These are phyloP conservation scores for Macrotrachela quadricornifera DNA, from an alignment of 1,140 invertebrate genomes.

Conservation along the genomic window DNA sequence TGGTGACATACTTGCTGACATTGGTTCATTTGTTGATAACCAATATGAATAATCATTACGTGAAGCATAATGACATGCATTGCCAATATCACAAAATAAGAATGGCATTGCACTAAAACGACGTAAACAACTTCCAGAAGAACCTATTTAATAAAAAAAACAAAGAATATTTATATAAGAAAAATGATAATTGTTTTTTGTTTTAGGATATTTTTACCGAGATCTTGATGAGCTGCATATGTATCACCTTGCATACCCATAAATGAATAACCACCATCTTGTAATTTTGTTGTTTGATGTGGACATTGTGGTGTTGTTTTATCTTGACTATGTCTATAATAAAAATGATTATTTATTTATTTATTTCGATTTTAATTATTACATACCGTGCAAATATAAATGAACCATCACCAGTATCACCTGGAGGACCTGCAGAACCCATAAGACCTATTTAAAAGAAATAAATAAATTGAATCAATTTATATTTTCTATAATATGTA, in stretches of 20 bases:
- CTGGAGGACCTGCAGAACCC: constrained; percentile 2
- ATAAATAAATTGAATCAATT: too few species aligned
- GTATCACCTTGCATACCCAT: neutral
- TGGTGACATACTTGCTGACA: constrained; percentile 41
- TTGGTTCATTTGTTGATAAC: constrained; percentile 69
- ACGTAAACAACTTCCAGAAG: constrained; percentile 65
- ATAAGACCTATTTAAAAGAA: neutral
- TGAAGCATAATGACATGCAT: constrained; percentile 86
- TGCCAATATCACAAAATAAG: constrained; percentile 81
- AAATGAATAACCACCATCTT: constrained; percentile 23
- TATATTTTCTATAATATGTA: neutral
- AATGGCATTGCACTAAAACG: constrained; percentile 94
- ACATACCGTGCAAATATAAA: neutral
- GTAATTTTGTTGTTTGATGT: neutral
- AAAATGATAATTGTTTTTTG: too few species aligned
- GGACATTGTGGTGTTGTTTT: neutral
- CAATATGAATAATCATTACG: constrained; percentile 89
- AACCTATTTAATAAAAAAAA: constrained; percentile 24
- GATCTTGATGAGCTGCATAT: neutral
- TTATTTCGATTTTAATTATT: neutral
- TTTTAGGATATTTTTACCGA: neutral
- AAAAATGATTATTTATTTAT: neutral
- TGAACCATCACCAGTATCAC: constrained; percentile 10
- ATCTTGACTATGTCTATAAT: neutral
- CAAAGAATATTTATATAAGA: neutral